Evolutionary conservation across 2,113 vertebrate genomes (phyloP).

Genomic region (Entelurus aequoreus): DNA sequence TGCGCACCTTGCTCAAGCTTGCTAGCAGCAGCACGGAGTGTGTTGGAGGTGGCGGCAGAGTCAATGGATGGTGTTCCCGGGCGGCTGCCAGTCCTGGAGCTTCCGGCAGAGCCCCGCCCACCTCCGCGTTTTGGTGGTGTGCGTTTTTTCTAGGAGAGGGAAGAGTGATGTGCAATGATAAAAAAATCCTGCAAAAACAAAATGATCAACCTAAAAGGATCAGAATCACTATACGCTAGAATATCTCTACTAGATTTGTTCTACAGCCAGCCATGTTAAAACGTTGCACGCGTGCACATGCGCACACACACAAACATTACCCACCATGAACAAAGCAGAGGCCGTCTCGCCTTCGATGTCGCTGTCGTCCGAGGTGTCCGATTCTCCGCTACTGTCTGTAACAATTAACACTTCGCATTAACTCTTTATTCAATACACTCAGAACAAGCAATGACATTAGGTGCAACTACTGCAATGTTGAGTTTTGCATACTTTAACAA

Average conservation of each 20-base stretch:
- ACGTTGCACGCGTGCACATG: neutral
- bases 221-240: neutral
- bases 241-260: neutral
- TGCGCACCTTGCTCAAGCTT: slow-evolving; percentile 83
- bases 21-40: slow-evolving; percentile 81
- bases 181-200: neutral
- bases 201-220: neutral
- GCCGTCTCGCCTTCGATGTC: slow-evolving; percentile 86
- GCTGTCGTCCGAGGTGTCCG: slow-evolving; percentile 87
- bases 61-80: slow-evolving; percentile 82
- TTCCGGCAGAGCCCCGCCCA: slow-evolving; percentile 80
- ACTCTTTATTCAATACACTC: neutral
- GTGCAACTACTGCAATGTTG: too few relatives aligned
- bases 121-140: slow-evolving; percentile 82
- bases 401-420: neutral
- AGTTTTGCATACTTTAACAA: too few relatives aligned
- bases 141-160: slow-evolving; percentile 78
- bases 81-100: slow-evolving; percentile 82
- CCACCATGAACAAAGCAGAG: slow-evolving; percentile 86
- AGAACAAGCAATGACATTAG: neutral
- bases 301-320: slow-evolving; percentile 33
- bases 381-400: slow-evolving; percentile 88
- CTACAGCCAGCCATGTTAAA: neutral
- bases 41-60: slow-evolving; percentile 75
- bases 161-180: neutral